A percentile compares a stretch with the other conserved stretches of the same genome.
Conservation (phyloP, 2,113 vertebrate genomes). For the Macroglossus sobrinus region DNA sequence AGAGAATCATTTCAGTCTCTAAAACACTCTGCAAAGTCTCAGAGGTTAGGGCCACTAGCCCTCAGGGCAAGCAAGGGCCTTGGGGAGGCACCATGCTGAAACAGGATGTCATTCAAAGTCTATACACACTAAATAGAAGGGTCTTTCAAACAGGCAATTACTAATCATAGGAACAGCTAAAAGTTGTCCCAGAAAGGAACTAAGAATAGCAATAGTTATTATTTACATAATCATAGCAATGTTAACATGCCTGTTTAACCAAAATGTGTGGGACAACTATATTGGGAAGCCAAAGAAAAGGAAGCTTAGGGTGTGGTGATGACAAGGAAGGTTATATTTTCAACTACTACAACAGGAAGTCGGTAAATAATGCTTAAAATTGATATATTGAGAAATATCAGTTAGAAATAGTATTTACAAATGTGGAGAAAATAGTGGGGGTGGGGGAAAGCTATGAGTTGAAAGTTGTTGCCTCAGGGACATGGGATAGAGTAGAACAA, state of each 20-base stretch:
- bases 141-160: background rate
- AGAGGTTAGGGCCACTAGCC: too few species aligned
- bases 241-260: background rate
- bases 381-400: background rate
- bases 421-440: background rate
- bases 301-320: background rate
- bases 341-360: background rate
- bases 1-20: background rate
- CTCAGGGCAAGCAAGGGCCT: background rate
- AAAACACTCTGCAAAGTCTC: background rate
- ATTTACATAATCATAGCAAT: background rate
- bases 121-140: background rate
- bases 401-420: background rate
- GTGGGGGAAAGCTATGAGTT: background rate
- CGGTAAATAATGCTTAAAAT: background rate
- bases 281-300: background rate
- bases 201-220: background rate
- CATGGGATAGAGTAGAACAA: background rate
- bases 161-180: background rate
- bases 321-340: background rate
- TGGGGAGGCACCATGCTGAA: background rate
- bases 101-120: background rate
- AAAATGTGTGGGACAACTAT: background rate
- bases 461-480: background rate
- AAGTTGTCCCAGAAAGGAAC: background rate